A percentile compares a stretch with the other conserved stretches of the same genome.
Evolutionary conservation across 2,797 vertebrate species (phyloP).

Genomic region (Mormyrus hasselquistii): DNA sequence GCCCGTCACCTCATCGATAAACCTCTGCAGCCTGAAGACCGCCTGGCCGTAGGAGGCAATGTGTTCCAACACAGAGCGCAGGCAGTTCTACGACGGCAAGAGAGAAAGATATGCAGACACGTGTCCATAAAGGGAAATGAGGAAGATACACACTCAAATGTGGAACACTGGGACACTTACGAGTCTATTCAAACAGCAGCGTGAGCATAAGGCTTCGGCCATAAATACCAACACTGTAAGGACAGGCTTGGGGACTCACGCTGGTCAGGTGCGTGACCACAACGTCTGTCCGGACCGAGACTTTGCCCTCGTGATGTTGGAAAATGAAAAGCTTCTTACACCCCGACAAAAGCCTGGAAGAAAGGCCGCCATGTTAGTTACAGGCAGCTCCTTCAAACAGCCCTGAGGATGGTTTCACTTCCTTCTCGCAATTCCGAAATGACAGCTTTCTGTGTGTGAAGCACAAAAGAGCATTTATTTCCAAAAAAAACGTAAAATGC

Average conservation of each 20-base stretch:
- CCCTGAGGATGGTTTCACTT: background rate
- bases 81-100: constrained; percentile 65
- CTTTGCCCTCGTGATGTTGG: constrained; percentile 84
- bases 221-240: background rate
- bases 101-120: background rate
- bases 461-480: background rate
- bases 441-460: background rate
- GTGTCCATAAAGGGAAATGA: background rate
- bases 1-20: constrained; percentile 93
- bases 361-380: constrained; percentile 11
- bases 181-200: background rate
- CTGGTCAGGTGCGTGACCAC: constrained; percentile 90
- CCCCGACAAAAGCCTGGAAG: constrained; percentile 86
- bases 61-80: constrained; percentile 84
- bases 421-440: background rate
- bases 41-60: constrained; percentile 89
- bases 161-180: background rate
- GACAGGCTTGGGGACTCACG: constrained; percentile 62
- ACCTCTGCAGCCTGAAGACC: constrained; percentile 83
- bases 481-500: background rate
- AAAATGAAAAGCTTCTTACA: constrained; percentile 95
- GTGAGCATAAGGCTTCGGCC: background rate
- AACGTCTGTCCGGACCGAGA: constrained; percentile 83
- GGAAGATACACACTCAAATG: background rate
- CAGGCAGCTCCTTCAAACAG: background rate